Evolutionary conservation across 2,113 vertebrate species (phyloP).

Genomic region (Edolisoma coerulescens): DNA sequence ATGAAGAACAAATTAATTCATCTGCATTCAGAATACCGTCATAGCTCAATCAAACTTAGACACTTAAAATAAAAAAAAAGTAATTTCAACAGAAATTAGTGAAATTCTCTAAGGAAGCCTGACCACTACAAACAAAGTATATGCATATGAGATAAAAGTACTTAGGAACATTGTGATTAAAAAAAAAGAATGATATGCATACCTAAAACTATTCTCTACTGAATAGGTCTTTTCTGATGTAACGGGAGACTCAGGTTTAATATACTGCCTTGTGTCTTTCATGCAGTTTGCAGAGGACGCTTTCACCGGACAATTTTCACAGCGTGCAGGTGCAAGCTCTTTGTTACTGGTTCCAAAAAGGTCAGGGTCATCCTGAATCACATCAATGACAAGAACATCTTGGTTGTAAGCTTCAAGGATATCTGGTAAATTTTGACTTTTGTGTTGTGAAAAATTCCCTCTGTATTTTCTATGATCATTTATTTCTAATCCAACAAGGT

Average conservation of each 20-base stretch:
- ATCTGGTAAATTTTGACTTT: constrained; percentile 63
- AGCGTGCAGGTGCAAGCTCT: not conserved
- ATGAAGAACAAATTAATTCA: not conserved
- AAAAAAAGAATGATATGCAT: constrained; percentile 15
- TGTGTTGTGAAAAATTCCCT: constrained; percentile 10
- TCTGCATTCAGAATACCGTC: not conserved
- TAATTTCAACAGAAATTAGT: not conserved
- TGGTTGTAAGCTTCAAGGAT: constrained; percentile 82
- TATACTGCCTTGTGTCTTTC: not conserved
- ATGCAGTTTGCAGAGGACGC: not conserved
- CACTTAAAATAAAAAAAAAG: not conserved
- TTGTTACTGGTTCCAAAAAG: constrained; percentile 76
- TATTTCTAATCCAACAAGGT: constrained; percentile 1
- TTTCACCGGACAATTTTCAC: not conserved
- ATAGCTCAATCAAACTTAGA: not conserved
- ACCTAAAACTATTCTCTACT: constrained; percentile 56
- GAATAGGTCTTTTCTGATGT: not conserved
- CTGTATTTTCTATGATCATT: not conserved
- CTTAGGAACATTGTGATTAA: not conserved
- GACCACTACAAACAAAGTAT: not conserved
- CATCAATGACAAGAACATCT: constrained; percentile 85
- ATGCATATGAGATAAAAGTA: not conserved
- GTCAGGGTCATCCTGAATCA: constrained; percentile 86
- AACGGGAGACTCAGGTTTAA: not conserved
- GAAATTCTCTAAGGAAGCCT: not conserved